Evolutionary conservation across 2,113 vertebrate species (phyloP).

Genomic region (Procavia capensis): DNA sequence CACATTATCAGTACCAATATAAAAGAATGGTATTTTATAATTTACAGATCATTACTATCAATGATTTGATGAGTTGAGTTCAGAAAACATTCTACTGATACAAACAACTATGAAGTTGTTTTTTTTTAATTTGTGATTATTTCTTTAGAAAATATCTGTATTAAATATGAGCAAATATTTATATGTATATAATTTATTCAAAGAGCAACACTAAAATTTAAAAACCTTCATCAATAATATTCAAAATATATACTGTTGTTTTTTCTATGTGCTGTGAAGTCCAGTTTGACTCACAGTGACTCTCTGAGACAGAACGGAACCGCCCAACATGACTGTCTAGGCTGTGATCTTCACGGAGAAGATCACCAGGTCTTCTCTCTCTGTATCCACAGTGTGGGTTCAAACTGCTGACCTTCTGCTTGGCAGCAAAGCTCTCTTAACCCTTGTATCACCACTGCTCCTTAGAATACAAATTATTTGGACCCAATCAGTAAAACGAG

Average conservation of each 20-base stretch:
- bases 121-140: neutral
- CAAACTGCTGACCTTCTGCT: neutral
- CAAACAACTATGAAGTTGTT: slow-evolving; percentile 26
- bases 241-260: neutral
- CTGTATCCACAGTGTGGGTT: neutral
- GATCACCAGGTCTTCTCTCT: neutral
- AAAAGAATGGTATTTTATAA: slow-evolving; percentile 42
- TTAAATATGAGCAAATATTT: neutral
- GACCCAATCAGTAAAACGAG: neutral
- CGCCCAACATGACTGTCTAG: neutral
- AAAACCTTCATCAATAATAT: neutral
- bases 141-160: neutral
- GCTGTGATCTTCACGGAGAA: neutral
- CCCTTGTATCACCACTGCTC: neutral
- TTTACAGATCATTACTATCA: slow-evolving; percentile 40
- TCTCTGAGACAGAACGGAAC: neutral
- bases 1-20: slow-evolving; percentile 23
- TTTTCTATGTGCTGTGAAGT: neutral
- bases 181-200: neutral
- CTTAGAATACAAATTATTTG: neutral
- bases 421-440: neutral
- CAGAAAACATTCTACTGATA: slow-evolving; percentile 52
- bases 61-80: slow-evolving; percentile 56
- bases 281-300: neutral
- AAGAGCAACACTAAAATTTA: neutral